Evolutionary conservation across 2,797 vertebrate genomes (phyloP).

Genomic region (Macroramphosus scolopax): DNA sequence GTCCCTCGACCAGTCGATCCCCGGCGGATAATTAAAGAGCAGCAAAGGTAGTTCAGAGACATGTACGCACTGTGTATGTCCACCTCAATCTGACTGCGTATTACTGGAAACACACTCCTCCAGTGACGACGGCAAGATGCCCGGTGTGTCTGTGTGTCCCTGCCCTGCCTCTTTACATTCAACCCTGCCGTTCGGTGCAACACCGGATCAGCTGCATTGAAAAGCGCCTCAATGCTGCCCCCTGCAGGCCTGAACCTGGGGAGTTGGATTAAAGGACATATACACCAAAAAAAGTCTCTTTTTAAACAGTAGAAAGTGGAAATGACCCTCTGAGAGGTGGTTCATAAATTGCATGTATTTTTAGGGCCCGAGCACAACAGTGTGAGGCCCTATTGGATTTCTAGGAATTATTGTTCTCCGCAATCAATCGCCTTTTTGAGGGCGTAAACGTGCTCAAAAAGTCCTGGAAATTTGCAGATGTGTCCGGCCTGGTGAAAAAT

Average conservation of each 20-base stretch:
- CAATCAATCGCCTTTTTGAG: too few relatives aligned
- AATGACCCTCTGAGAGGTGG: too few relatives aligned
- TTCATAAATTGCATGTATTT: too few relatives aligned
- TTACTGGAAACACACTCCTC: conserved; percentile 18
- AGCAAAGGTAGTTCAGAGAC: not conserved
- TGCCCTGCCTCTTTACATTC: conserved; percentile 50
- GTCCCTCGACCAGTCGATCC: conserved; percentile 2
- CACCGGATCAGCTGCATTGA: too few relatives aligned
- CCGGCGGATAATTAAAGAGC: not conserved
- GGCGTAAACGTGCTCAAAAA: too few relatives aligned
- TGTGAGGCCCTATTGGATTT: too few relatives aligned
- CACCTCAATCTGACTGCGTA: conserved; percentile 17
- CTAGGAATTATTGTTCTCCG: too few relatives aligned
- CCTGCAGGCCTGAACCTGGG: conserved; percentile 23
- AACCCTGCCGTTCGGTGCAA: conserved; percentile 13
- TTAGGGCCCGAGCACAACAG: too few relatives aligned
- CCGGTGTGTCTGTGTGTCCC: conserved; percentile 16
- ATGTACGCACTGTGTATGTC: conserved; percentile 4
- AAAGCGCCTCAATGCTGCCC: not conserved
- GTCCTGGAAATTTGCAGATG: too few relatives aligned
- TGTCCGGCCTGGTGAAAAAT: too few relatives aligned
- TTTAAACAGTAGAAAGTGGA: too few relatives aligned
- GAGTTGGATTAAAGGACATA: not conserved
- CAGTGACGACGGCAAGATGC: conserved; percentile 20
- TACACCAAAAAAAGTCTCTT: too few relatives aligned